Conservation (phyloP, 2,797 vertebrate genomes). For the Darevskia mixta region DNA sequence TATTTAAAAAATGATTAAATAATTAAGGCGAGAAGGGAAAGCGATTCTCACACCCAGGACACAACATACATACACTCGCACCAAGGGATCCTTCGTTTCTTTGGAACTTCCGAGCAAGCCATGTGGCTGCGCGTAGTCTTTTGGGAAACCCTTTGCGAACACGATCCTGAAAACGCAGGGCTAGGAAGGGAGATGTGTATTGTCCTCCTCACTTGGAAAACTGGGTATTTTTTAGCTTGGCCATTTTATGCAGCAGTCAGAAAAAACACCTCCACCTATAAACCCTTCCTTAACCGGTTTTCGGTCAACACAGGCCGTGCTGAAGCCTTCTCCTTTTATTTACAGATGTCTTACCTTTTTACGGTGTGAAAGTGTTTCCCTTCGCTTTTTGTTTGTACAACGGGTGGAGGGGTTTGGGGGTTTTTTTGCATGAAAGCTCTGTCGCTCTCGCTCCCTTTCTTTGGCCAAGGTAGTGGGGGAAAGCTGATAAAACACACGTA, state of each 20-base stretch:
- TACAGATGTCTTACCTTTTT: background rate
- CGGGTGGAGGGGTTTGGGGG: background rate
- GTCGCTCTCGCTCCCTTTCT: background rate
- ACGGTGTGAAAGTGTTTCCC: background rate
- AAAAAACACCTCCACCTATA: background rate
- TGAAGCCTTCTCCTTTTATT: background rate
- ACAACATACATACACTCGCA: background rate
- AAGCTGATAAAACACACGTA: fast-evolving
- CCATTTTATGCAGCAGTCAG: background rate
- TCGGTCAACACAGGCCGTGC: background rate
- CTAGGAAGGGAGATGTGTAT: background rate
- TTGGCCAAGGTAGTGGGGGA: background rate
- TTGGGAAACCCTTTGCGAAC: background rate
- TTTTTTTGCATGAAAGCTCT: background rate
- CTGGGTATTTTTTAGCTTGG: background rate
- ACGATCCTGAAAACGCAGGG: fast-evolving
- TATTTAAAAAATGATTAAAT: too few relatives aligned
- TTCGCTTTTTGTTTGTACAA: background rate
- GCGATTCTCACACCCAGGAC: background rate
- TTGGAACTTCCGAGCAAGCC: background rate
- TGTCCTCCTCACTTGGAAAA: background rate
- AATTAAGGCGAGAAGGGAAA: background rate
- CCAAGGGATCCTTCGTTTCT: background rate
- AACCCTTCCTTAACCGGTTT: background rate
- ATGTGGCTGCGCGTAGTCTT: fast-evolving